Percentiles rank a stretch among this genome's conserved stretches.
These are phyloP conservation scores for Pseudochromis fuscus DNA, from an alignment of 2,797 vertebrate species.

Conservation along the genomic window DNA sequence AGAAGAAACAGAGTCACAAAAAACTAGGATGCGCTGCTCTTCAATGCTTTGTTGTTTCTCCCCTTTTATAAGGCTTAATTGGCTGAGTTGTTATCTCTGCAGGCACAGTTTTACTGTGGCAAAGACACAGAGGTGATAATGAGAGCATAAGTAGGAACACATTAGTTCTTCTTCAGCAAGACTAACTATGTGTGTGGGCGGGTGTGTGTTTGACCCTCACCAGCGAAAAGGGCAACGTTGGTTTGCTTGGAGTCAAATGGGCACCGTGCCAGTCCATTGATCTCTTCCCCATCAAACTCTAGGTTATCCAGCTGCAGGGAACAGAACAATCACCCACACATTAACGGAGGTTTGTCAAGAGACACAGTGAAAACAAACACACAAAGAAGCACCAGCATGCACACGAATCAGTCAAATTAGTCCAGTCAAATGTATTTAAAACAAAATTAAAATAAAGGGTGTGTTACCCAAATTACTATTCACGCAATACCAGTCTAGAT, in stretches of 20 bases:
- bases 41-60: constrained; percentile 46
- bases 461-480: constrained; percentile 1
- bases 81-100: constrained; percentile 67
- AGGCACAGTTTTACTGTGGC: constrained; percentile 66
- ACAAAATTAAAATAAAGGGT: constrained; percentile 1
- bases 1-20: constrained; percentile 35
- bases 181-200: constrained; percentile 41
- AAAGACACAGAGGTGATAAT: constrained; percentile 76
- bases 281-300: constrained; percentile 99
- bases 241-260: constrained; percentile 99
- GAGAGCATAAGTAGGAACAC: constrained; percentile 66
- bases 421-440: constrained; percentile 13
- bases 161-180: constrained; percentile 57
- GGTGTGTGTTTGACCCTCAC: constrained; percentile 84
- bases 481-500: background rate
- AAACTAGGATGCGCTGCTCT: constrained; percentile 26
- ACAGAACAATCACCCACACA: constrained; percentile 65
- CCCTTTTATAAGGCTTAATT: constrained; percentile 67
- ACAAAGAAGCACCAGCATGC: background rate
- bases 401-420: constrained; percentile 27
- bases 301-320: constrained; percentile 95
- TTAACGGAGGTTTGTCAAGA: constrained; percentile 44
- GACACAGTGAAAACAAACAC: constrained; percentile 15
- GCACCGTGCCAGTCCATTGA: constrained; percentile 98
- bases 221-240: constrained; percentile 99